These are phyloP conservation scores for Pseudobourletiella spinata DNA, from an alignment of 1,140 invertebrate genomes.

Conservation along the genomic window DNA sequence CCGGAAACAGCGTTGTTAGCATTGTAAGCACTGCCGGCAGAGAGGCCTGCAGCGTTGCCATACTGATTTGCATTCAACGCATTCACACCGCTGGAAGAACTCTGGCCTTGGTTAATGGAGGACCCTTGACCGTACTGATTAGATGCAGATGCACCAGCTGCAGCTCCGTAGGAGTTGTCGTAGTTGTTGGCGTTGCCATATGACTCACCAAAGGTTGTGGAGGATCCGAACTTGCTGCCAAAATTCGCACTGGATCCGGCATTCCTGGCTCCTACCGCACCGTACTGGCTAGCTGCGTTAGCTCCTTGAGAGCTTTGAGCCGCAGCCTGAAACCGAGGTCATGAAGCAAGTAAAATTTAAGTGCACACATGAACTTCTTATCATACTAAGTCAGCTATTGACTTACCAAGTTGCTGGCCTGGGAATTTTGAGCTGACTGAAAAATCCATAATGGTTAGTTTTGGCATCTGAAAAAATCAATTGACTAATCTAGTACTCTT, in stretches of 20 bases:
- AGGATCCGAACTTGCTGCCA: background rate
- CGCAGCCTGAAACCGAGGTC: background rate
- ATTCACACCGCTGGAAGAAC: background rate
- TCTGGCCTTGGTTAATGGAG: background rate
- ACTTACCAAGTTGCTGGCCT: background rate
- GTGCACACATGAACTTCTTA: background rate
- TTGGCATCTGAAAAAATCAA: no score
- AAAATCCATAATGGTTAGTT: background rate
- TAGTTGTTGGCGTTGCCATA: background rate
- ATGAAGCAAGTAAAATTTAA: background rate
- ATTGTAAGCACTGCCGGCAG: no score
- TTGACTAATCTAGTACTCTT: background rate
- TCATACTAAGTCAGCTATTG: background rate
- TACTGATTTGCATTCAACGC: background rate
- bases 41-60: background rate
- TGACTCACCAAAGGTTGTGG: background rate
- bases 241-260: background rate
- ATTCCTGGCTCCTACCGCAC: constrained; percentile 1
- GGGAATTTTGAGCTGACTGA: background rate
- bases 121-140: background rate
- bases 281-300: background rate
- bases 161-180: background rate
- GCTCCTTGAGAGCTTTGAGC: background rate
- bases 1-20: no score
- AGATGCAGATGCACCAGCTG: background rate